These are phyloP conservation scores for Dascillus cervinus DNA, from an alignment of 2,888 invertebrate species.

Conservation along the genomic window DNA sequence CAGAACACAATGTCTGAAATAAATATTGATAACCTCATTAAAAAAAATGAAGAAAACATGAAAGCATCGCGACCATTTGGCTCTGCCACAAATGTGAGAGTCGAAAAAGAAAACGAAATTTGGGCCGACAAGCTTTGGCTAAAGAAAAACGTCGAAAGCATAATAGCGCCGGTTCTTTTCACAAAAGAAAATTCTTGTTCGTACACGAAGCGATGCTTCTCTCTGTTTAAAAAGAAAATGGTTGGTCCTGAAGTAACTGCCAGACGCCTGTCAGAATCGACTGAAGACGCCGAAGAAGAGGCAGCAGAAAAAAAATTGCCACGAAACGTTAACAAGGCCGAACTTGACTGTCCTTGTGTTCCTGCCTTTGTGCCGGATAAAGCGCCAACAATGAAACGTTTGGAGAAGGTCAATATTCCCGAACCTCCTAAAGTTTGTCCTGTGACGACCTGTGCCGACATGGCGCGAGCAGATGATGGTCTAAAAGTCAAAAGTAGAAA, in stretches of 20 bases:
- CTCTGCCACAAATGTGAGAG: constrained; percentile 10
- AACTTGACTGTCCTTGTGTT: constrained; percentile 4
- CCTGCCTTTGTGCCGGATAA: constrained; percentile 1
- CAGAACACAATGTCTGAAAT: constrained; percentile 5
- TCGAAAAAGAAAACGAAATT: too few species aligned
- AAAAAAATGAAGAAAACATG: constrained; percentile 2
- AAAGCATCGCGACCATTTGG: constrained; percentile 1
- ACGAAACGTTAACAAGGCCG: constrained; percentile 4
- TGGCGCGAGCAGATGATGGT: constrained; percentile 15
- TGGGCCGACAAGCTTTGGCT: too few species aligned
- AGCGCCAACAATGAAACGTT: neutral
- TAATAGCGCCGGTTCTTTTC: too few species aligned
- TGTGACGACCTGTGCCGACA: too few species aligned
- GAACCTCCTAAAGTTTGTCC: neutral
- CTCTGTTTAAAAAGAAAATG: constrained; percentile 11
- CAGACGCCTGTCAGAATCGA: too few species aligned
- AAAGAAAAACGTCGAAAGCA: too few species aligned
- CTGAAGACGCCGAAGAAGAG: constrained; percentile 4
- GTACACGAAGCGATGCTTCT: constrained; percentile 11
- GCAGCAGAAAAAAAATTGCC: constrained; percentile 5
- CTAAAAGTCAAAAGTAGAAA: constrained; percentile 10
- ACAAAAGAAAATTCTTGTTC: too few species aligned
- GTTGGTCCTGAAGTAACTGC: constrained; percentile 16
- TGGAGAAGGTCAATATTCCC: neutral
- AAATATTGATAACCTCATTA: constrained; percentile 12